Percentiles rank a stretch among this genome's conserved stretches.
These are phyloP conservation scores for Condylura cristata DNA, from an alignment of 2,113 vertebrate species.

Conservation along the genomic window DNA sequence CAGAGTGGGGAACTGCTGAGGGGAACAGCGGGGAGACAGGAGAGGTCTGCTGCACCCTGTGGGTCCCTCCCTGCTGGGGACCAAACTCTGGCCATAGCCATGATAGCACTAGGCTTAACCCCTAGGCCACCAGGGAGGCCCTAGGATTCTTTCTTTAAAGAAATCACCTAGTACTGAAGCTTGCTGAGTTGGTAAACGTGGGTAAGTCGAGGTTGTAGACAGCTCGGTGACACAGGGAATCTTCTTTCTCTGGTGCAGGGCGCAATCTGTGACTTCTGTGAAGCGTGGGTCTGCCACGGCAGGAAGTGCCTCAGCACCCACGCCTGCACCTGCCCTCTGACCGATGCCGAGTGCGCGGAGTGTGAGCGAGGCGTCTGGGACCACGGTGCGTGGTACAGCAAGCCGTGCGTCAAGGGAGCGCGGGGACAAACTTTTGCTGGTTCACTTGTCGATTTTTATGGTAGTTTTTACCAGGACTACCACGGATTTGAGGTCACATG, in stretches of 20 bases:
- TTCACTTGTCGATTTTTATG: neutral
- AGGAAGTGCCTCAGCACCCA: slow-evolving; percentile 97
- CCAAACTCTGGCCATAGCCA: too few relatives aligned
- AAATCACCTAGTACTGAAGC: neutral
- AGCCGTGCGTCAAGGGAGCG: neutral
- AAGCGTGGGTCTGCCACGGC: slow-evolving; percentile 98
- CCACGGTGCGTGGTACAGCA: slow-evolving; percentile 88
- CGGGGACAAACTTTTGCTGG: neutral
- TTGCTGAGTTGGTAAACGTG: neutral
- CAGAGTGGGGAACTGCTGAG: too few relatives aligned
- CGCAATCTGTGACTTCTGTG: slow-evolving; percentile 98
- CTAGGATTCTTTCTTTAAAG: neutral
- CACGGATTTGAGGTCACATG: neutral
- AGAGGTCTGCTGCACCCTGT: too few relatives aligned
- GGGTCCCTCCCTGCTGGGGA: too few relatives aligned
- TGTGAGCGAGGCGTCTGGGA: slow-evolving; percentile 98
- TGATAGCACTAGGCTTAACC: too few relatives aligned
- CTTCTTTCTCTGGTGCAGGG: slow-evolving; percentile 86
- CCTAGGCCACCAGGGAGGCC: too few relatives aligned
- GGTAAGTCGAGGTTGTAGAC: neutral
- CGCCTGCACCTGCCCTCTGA: slow-evolving; percentile 93
- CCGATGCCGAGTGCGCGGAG: slow-evolving; percentile 95
- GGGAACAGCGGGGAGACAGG: too few relatives aligned
- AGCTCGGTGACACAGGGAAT: neutral
- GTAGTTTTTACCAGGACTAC: neutral